A percentile compares a stretch with the other conserved stretches of the same genome.
Conservation (phyloP, 1,140 invertebrate species). For the Stratiolaelaps scimitus region DNA sequence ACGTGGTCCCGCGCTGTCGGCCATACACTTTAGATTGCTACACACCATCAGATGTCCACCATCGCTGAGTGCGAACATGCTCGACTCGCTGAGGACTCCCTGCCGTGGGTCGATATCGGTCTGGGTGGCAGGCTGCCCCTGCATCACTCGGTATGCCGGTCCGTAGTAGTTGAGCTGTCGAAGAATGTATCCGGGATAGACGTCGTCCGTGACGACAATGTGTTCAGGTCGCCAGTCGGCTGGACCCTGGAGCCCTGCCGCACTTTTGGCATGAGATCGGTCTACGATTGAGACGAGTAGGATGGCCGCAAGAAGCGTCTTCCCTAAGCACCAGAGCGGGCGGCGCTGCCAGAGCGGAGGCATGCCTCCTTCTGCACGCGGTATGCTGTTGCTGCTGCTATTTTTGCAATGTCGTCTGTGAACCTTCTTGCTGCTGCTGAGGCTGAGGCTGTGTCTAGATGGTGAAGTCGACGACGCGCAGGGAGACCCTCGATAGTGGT, state of each 20-base stretch:
- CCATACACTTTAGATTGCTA: not conserved
- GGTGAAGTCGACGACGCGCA: too few species aligned
- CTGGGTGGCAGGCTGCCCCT: constrained; percentile 4
- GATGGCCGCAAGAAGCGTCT: constrained; percentile 15
- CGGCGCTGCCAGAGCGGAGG: too few species aligned
- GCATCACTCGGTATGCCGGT: constrained; percentile 19
- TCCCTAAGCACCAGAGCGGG: constrained; percentile 18
- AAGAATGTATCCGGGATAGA: constrained; percentile 19
- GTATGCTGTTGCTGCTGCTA: too few species aligned
- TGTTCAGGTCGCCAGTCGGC: constrained; percentile 25
- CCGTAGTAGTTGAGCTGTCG: constrained; percentile 18
- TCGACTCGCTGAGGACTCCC: constrained; percentile 4
- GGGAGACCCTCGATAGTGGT: too few species aligned
- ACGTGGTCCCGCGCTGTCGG: not conserved
- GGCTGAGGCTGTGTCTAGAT: too few species aligned
- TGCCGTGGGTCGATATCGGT: constrained; percentile 1
- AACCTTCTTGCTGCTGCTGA: too few species aligned
- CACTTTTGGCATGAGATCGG: constrained; percentile 22
- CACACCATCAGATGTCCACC: constrained; percentile 22
- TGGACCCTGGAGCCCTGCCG: constrained; percentile 2
- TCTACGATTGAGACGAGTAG: constrained; percentile 20
- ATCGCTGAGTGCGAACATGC: constrained; percentile 17
- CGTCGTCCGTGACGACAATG: constrained; percentile 14
- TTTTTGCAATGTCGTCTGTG: too few species aligned
- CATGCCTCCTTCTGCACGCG: too few species aligned